These are phyloP conservation scores for Nomada lathburiana DNA, from an alignment of 2,888 invertebrate species.

Conservation along the genomic window DNA sequence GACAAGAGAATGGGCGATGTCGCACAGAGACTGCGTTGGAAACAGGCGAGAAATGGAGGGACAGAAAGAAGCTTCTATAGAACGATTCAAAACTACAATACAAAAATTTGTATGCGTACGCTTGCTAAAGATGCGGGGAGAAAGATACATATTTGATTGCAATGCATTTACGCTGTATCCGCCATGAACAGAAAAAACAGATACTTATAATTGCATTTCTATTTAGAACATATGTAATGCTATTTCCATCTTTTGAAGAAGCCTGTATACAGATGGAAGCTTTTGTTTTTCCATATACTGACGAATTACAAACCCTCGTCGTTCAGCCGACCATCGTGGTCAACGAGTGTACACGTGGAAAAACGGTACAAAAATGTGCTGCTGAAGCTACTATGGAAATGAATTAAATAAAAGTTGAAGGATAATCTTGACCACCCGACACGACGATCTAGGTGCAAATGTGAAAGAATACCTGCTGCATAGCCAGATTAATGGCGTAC, in stretches of 20 bases:
- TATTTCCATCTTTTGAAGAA: not conserved
- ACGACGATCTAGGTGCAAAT: not conserved
- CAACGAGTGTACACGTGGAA: not conserved
- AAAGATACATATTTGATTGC: too few species aligned
- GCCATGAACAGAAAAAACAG: too few species aligned
- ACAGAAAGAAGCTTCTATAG: conserved; percentile 17
- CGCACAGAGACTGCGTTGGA: conserved; percentile 46
- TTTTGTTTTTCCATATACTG: conserved; percentile 14
- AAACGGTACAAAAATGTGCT: not conserved
- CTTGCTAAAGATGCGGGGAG: too few species aligned
- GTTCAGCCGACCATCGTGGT: conserved; percentile 19
- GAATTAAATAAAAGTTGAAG: not conserved
- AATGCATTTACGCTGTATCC: too few species aligned
- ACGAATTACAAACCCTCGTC: conserved; percentile 14
- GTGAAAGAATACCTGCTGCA: not conserved
- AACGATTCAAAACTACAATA: not conserved
- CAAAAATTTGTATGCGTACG: too few species aligned
- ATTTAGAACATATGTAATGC: too few species aligned
- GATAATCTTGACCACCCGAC: not conserved
- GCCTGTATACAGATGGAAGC: conserved; percentile 15
- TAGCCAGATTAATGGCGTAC: not conserved
- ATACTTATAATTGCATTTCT: too few species aligned
- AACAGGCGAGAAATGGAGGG: conserved; percentile 48
- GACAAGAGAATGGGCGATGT: conserved; percentile 53
- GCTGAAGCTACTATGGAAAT: conserved; percentile 32